A percentile compares a stretch with the other conserved stretches of the same genome.
Conservation (phyloP, 1,140 invertebrate genomes). For the Pseudomyrmex gracilis region DNA sequence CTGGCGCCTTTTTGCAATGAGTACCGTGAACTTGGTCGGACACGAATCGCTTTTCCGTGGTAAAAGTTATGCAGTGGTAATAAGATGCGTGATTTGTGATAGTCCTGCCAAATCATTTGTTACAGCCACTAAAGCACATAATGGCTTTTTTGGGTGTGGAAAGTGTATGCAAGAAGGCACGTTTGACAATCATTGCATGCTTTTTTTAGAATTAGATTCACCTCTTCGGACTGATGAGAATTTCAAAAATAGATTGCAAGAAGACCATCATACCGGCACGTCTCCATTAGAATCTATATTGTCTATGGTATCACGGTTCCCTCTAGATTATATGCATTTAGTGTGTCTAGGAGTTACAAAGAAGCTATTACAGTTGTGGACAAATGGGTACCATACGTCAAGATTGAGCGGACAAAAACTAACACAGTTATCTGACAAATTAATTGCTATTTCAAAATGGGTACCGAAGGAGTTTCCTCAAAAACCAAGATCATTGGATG, state of each 20-base stretch:
- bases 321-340: no score
- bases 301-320: no score
- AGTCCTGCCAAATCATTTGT: constrained; percentile 39
- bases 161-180: constrained; percentile 5
- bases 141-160: neutral
- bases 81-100: constrained; percentile 45
- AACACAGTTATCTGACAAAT: neutral
- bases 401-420: constrained; percentile 23
- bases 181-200: constrained; percentile 2
- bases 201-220: neutral
- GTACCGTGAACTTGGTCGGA: neutral
- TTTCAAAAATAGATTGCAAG: neutral
- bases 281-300: no score
- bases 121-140: constrained; percentile 24
- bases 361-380: neutral
- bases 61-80: constrained; percentile 21
- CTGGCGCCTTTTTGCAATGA: constrained; percentile 19
- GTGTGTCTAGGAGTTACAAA: no score
- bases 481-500: constrained; percentile 36
- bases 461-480: constrained; percentile 46
- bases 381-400: constrained; percentile 18
- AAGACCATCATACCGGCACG: no score
- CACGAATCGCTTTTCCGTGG: neutral
- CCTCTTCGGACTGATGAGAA: constrained; percentile 6
- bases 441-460: constrained; percentile 22